A percentile compares a stretch with the other conserved stretches of the same genome.
Conservation (phyloP, 2,113 vertebrate genomes). For the Corythornis cristatus region DNA sequence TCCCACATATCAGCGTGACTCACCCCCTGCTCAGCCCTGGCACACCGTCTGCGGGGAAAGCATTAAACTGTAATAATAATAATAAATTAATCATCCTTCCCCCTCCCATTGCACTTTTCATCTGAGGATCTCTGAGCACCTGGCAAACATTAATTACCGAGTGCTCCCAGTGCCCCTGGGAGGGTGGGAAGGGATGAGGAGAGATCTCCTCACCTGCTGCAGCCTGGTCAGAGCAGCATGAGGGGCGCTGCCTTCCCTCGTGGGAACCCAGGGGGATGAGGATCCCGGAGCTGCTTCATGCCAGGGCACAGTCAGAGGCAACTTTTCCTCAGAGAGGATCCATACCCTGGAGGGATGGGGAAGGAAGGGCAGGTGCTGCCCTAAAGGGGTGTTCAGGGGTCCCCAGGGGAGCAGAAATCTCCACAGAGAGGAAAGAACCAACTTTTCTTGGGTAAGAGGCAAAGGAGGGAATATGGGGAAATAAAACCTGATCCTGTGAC, state of each 20-base stretch:
- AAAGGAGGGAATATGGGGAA: constrained; percentile 49
- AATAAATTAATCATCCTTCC: constrained; percentile 73
- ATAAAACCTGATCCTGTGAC: constrained; percentile 35
- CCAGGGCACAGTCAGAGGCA: fast-evolving
- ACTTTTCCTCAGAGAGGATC: neutral
- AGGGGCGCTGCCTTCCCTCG: neutral
- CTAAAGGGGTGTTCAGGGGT: neutral
- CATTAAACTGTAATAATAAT: constrained; percentile 73
- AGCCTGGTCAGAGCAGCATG: neutral
- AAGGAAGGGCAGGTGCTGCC: neutral
- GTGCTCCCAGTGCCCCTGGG: constrained; percentile 39
- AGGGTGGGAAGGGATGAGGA: constrained; percentile 34
- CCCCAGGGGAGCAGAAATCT: neutral
- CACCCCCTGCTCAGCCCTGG: constrained; percentile 52
- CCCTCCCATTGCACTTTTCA: constrained; percentile 70
- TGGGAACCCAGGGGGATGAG: neutral
- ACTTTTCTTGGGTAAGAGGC: constrained; percentile 36
- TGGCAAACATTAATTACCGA: constrained; percentile 67
- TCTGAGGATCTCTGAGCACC: constrained; percentile 66
- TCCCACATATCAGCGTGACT: constrained; percentile 51
- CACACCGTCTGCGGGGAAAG: constrained; percentile 58
- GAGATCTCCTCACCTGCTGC: neutral
- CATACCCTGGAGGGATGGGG: neutral
- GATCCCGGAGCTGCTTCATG: fast-evolving
- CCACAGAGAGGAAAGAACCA: neutral